A percentile compares a stretch with the other conserved stretches of the same genome.
phyloP scores from a whole-genome alignment of 2,113 vertebrate species.

The Spheniscus mendiculus region DNA sequence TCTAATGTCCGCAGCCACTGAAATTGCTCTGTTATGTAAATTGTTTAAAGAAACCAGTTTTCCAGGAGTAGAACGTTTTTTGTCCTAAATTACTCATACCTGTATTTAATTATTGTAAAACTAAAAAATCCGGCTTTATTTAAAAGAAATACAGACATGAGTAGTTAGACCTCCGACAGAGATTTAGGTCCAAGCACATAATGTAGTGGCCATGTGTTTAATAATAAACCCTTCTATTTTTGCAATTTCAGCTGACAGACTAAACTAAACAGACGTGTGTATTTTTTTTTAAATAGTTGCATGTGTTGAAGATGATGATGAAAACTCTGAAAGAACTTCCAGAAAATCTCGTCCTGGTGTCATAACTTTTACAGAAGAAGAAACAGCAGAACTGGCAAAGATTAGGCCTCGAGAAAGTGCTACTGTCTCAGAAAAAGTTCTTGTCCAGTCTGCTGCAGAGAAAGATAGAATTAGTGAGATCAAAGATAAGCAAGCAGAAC shows the following conservation, averaged over 20 bases:
- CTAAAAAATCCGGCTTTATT: background rate
- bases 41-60: background rate
- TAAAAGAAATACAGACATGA: background rate
- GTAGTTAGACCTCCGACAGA: background rate
- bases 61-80: background rate
- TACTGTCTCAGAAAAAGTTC: slow-evolving; percentile 93
- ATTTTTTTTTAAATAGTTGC: slow-evolving; percentile 54
- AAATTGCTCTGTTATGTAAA: background rate
- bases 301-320: slow-evolving; percentile 84
- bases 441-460: slow-evolving; percentile 94
- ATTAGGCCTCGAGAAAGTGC: slow-evolving; percentile 89
- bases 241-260: background rate
- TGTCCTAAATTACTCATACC: background rate
- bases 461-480: slow-evolving; percentile 96
- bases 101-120: background rate
- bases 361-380: slow-evolving; percentile 96
- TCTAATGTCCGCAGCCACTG: background rate
- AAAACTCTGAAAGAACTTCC: slow-evolving; percentile 75
- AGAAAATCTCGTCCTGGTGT: slow-evolving; percentile 88
- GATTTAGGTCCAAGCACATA: background rate
- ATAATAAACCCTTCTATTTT: background rate
- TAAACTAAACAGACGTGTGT: background rate
- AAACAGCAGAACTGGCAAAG: slow-evolving; percentile 92
- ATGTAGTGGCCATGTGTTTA: background rate
- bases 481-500: slow-evolving; percentile 89